A percentile compares a stretch with the other conserved stretches of the same genome.
These are phyloP conservation scores for Ara ararauna DNA, from an alignment of 2,797 vertebrate species.

Conservation along the genomic window DNA sequence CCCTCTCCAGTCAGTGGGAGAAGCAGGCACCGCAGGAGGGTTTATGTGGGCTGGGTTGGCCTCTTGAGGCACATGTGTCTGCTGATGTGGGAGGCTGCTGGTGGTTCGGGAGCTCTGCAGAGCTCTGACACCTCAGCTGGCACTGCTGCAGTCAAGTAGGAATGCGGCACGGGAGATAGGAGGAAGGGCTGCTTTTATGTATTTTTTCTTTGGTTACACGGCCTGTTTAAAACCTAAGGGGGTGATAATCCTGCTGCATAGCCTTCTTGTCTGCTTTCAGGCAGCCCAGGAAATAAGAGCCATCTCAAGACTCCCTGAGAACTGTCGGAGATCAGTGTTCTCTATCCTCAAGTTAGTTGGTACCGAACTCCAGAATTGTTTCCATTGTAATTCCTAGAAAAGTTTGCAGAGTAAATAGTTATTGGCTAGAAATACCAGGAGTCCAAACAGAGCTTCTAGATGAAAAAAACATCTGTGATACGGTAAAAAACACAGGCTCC, in stretches of 20 bases:
- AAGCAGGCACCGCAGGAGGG: accelerated
- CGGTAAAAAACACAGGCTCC: not conserved
- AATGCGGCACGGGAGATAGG: not conserved
- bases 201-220: not conserved
- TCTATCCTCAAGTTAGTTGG: not conserved
- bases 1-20: not conserved
- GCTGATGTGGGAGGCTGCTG: not conserved
- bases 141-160: not conserved
- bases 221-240: not conserved
- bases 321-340: not conserved
- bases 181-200: not conserved
- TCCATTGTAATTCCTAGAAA: not conserved
- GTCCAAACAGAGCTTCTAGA: not conserved
- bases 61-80: not conserved
- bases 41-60: not conserved
- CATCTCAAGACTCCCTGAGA: not conserved
- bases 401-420: not conserved
- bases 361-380: not conserved
- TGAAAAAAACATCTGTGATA: not conserved
- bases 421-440: not conserved
- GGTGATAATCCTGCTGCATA: not conserved
- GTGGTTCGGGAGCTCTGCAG: not conserved
- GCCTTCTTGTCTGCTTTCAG: not conserved
- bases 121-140: not conserved
- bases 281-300: not conserved